Conservation (phyloP, 2,113 vertebrate genomes). For the Scytalopus superciliaris region DNA sequence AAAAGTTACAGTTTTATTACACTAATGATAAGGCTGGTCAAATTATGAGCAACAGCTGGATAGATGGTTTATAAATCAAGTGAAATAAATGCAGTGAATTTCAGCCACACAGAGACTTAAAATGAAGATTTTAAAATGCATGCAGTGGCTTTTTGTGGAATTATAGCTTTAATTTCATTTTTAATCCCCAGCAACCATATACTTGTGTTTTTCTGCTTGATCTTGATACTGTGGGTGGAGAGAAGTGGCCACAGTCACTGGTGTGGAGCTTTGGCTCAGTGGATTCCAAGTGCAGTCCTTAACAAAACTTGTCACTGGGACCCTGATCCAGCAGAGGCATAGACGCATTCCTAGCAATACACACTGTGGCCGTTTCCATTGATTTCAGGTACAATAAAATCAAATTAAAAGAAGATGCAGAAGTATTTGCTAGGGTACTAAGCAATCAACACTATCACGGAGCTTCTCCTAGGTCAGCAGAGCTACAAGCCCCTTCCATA, state of each 20-base stretch:
- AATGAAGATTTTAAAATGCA: neutral
- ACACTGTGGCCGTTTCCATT: neutral
- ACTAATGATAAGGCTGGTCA: neutral
- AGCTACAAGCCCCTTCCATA: neutral
- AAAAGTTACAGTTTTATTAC: neutral
- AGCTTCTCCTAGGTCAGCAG: neutral
- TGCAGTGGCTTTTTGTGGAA: neutral
- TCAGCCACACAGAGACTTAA: neutral
- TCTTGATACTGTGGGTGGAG: neutral
- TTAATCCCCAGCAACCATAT: neutral
- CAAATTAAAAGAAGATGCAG: neutral
- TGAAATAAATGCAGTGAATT: neutral
- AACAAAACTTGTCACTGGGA: neutral
- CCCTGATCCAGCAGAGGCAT: neutral
- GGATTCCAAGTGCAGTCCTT: neutral
- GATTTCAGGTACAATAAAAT: neutral
- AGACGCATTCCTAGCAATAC: neutral
- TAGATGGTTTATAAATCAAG: neutral
- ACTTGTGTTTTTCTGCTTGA: neutral
- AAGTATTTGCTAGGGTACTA: neutral
- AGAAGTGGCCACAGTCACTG: neutral
- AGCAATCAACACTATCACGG: neutral
- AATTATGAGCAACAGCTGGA: neutral
- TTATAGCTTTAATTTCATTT: neutral
- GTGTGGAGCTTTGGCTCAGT: neutral